These are phyloP conservation scores for Drosophila anomalipes DNA, from an alignment of 2,888 invertebrate genomes.

Conservation along the genomic window DNA sequence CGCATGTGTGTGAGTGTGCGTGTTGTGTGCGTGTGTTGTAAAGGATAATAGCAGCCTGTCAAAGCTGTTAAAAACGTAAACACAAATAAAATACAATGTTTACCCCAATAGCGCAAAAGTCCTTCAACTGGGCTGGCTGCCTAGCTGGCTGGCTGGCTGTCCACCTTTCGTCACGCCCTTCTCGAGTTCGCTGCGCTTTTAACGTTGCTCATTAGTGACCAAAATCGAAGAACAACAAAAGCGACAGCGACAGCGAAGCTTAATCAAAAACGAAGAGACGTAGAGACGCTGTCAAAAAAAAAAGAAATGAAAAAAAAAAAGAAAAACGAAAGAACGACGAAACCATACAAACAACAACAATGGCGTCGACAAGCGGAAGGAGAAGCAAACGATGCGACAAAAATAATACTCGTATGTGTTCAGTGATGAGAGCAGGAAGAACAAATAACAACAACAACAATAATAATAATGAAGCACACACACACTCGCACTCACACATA, in stretches of 20 bases:
- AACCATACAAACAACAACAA: slow-evolving; percentile 59
- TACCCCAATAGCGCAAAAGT: slow-evolving; percentile 36
- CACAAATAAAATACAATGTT: slow-evolving; percentile 77
- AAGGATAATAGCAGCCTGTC: slow-evolving; percentile 69
- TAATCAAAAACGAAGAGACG: slow-evolving; percentile 69
- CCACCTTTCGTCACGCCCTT: slow-evolving; percentile 70
- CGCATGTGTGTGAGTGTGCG: slow-evolving; percentile 7
- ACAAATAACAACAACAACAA: slow-evolving; percentile 52
- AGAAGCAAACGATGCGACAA: slow-evolving; percentile 75
- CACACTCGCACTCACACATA: slow-evolving; percentile 20
- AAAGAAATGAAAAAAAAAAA: slow-evolving; percentile 33
- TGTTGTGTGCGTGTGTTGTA: slow-evolving; percentile 24
- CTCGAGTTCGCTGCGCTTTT: slow-evolving; percentile 70
- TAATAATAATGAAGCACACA: slow-evolving; percentile 56
- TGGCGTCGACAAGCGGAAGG: slow-evolving; percentile 64
- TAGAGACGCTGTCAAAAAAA: slow-evolving; percentile 55
- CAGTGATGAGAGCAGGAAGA: slow-evolving; percentile 49
- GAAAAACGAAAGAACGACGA: slow-evolving; percentile 4
- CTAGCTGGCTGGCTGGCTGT: slow-evolving; percentile 8
- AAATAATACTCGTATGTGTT: slow-evolving; percentile 64
- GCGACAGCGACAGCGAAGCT: slow-evolving; percentile 47
- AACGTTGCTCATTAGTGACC: slow-evolving; percentile 74
- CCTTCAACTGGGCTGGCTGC: slow-evolving; percentile 7
- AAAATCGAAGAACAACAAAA: slow-evolving; percentile 72
- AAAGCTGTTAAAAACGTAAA: slow-evolving; percentile 79